Conservation (phyloP, 2,888 invertebrate species). For the Agapostemon virescens region DNA sequence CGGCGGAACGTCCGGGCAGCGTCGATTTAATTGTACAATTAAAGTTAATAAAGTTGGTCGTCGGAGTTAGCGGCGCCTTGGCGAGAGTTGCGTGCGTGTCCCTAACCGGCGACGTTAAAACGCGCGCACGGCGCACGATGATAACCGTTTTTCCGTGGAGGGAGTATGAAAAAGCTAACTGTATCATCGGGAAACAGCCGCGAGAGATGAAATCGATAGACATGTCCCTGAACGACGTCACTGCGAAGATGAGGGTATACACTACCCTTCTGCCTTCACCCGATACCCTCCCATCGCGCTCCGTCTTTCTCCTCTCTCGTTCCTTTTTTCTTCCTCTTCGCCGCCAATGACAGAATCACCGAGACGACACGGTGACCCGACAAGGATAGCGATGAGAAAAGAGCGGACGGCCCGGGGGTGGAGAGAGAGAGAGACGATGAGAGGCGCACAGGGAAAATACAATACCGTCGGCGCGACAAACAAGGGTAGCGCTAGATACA, state of each 20-base stretch:
- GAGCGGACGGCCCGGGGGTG: not conserved
- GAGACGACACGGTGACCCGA: conserved; percentile 65
- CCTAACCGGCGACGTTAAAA: not conserved
- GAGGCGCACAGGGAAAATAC: conserved; percentile 46
- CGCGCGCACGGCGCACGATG: not conserved
- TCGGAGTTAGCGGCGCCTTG: not conserved
- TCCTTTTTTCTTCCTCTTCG: not conserved
- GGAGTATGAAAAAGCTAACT: conserved; percentile 38
- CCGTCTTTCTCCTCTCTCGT: not conserved
- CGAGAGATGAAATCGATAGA: conserved; percentile 68
- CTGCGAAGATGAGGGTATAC: conserved; percentile 56
- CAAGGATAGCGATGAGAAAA: conserved; percentile 43
- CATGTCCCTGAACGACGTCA: conserved; percentile 70
- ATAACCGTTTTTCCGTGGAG: not conserved
- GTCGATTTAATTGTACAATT: conserved; percentile 37
- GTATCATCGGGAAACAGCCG: conserved; percentile 54
- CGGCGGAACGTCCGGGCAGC: conserved; percentile 22
- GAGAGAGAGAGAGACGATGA: not conserved
- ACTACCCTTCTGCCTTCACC: conserved; percentile 46
- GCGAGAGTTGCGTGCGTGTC: not conserved
- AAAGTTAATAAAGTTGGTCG: conserved; percentile 19
- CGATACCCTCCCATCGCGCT: conserved; percentile 19
- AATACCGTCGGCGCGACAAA: conserved; percentile 64
- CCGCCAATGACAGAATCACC: conserved; percentile 64
- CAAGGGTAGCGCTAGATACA: conserved; percentile 69